Evolutionary conservation across 2,888 invertebrate species (phyloP), one percentile per base, ranked within the genome.

Genomic region (Platycnemis pennipes): DNA sequence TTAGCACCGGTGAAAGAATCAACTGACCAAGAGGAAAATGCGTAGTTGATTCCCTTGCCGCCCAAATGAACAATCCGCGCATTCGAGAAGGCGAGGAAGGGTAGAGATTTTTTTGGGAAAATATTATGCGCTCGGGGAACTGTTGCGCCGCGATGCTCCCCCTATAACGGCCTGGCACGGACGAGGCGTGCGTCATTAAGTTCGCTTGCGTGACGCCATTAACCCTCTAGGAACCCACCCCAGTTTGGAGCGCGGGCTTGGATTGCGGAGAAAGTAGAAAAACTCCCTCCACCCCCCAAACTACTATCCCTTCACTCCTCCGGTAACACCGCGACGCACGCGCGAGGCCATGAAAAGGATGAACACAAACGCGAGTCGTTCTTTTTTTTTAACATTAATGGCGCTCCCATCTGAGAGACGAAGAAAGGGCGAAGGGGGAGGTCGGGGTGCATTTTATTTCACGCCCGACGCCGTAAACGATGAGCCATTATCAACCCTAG

Each of bases 161-260:
- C n/a, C 77, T 11, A 37, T 1, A 77, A 77, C 31, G 77, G 31
- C 11, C 13, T 77, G 31, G 77, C 77, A 37, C 31, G 37, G 77
- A 22, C 37, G 31, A 16, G 77, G 13, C 77, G 77, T 77, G 77
- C 22, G 63, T 37, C 77, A 77, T 77, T 77, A 77, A 77, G 37
- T 77, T 77, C 37, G 77, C 77, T 16, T 37, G 77, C 77, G 77
- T 77, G 77, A 77, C 77, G 77, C 77, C 77, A 77, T 77, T 77
- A 77, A 77, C 77, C 37, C 77, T 37, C 77, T 13, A 37, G 16
- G 26, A 77, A 31, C 63, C 63, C 63, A 49, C 63, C 1, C 2
- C 63, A n/a, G 37, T 77, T 77, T 69, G 5, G 37, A 77, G 22
- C 63, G 22, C 26, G 26, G 63, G 63, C 77, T 7, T 11, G 37